phyloP scores from a whole-genome alignment of 1,140 invertebrate genomes.

The Magallana gigas region DNA sequence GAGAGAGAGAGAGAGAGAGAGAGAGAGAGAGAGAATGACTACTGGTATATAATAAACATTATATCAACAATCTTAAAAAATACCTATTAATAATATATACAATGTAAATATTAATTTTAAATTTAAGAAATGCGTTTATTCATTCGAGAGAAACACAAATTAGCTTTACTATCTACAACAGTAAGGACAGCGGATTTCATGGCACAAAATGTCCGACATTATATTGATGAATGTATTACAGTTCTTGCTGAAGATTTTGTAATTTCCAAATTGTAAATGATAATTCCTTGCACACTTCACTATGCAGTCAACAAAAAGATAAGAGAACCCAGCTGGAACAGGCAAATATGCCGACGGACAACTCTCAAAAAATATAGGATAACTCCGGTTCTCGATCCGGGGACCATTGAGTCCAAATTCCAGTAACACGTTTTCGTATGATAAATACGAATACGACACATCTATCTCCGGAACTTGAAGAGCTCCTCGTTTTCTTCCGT shows the following conservation, averaged over 20 bases:
- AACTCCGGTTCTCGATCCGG: neutral
- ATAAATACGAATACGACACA: neutral
- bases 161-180: too few species aligned
- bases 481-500: neutral
- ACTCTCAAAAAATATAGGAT: neutral
- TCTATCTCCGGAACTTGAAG: neutral
- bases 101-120: too few species aligned
- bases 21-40: too few species aligned
- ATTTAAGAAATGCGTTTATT: too few species aligned
- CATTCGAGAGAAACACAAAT: too few species aligned
- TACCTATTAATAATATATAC: neutral
- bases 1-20: too few species aligned
- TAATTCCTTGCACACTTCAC: constrained; percentile 13
- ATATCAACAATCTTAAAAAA: too few species aligned
- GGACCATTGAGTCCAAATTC: constrained; percentile 6
- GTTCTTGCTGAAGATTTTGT: neutral
- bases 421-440: neutral
- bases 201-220: too few species aligned
- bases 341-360: constrained; percentile 1
- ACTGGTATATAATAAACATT: too few species aligned
- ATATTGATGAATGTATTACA: too few species aligned
- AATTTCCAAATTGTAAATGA: constrained; percentile 15
- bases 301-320: neutral
- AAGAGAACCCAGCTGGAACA: neutral
- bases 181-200: too few species aligned